Evolutionary conservation across 2,797 vertebrate genomes (phyloP).

Genomic region (Podarcis lilfordi): DNA sequence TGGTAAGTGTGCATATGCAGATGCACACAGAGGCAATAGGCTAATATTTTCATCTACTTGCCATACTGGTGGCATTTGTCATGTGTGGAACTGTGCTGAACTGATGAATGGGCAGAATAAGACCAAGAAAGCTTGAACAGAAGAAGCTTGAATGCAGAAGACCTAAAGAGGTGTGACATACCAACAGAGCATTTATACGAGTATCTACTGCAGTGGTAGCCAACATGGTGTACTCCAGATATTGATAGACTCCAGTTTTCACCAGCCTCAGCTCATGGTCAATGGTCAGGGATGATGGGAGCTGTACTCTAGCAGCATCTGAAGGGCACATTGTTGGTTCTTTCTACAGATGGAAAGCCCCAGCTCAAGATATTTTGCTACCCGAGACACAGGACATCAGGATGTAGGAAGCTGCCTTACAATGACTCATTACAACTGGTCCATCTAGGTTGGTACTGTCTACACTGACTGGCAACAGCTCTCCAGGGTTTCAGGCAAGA

Average conservation of each 20-base stretch:
- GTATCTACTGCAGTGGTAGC: no score
- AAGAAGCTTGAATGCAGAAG: neutral
- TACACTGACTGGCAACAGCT: no score
- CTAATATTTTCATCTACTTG: constrained; percentile 50
- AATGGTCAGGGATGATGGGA: no score
- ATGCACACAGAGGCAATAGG: constrained; percentile 6
- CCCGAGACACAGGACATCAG: neutral
- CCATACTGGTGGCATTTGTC: constrained; percentile 20
- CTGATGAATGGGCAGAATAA: neutral
- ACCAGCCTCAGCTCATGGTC: no score
- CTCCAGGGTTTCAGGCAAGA: no score
- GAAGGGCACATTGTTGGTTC: no score
- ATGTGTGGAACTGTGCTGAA: neutral
- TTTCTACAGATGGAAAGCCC: no score
- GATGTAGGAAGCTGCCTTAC: neutral
- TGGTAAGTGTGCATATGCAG: neutral
- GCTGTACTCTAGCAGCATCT: neutral
- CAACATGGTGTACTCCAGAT: no score
- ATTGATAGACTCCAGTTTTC: no score
- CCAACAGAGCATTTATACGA: neutral
- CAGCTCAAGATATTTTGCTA: neutral
- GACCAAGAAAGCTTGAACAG: neutral
- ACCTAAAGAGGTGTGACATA: neutral
- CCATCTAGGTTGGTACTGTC: neutral
- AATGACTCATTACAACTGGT: neutral